These are phyloP conservation scores for Crotalus tigris DNA, from an alignment of 2,113 vertebrate species.

Conservation along the genomic window DNA sequence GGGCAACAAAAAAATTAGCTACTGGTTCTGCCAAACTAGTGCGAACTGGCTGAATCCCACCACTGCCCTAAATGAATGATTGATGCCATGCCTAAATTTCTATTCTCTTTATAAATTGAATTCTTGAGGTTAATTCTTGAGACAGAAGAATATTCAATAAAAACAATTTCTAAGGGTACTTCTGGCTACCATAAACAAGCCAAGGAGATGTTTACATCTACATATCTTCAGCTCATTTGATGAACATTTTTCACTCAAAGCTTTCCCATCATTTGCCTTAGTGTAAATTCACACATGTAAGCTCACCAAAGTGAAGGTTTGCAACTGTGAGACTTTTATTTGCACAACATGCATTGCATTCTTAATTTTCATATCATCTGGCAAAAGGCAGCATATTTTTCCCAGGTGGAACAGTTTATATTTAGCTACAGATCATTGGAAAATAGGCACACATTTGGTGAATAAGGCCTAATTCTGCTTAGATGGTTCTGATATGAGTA, in stretches of 20 bases:
- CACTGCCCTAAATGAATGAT: background rate
- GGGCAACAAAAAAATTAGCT: too few relatives aligned
- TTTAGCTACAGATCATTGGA: background rate
- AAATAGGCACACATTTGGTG: background rate
- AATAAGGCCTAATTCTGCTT: background rate
- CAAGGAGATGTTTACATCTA: background rate
- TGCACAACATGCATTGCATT: background rate
- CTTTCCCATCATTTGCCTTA: background rate
- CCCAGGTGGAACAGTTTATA: background rate
- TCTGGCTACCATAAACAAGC: background rate
- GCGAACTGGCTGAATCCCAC: too few relatives aligned
- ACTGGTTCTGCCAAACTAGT: too few relatives aligned
- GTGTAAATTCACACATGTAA: background rate
- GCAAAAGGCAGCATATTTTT: background rate
- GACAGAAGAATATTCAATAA: background rate
- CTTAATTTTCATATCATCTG: background rate
- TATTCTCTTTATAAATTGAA: background rate
- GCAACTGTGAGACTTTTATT: background rate
- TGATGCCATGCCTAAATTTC: background rate
- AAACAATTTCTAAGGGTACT: background rate
- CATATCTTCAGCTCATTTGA: background rate
- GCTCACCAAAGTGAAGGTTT: background rate
- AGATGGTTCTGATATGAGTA: background rate
- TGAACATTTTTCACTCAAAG: background rate
- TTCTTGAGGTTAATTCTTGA: background rate